Percentiles rank a stretch among this genome's conserved stretches.
Conservation (phyloP, 2,888 invertebrate species). For the Cantharis rufa region DNA sequence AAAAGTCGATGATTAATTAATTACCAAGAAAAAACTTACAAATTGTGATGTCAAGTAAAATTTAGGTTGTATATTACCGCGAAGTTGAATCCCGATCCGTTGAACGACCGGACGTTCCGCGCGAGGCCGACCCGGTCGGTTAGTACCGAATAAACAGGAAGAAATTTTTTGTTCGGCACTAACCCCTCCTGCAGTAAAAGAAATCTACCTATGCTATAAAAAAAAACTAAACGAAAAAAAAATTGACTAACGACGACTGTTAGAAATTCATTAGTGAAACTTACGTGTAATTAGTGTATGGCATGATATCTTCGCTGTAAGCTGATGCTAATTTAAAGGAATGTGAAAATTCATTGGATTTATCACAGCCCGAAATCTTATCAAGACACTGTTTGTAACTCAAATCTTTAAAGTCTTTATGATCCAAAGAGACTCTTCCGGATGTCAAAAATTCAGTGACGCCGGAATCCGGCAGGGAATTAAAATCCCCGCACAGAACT, state of each 20-base stretch:
- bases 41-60: too few species aligned
- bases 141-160: neutral
- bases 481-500: conserved; percentile 96
- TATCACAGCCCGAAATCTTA: conserved; percentile 81
- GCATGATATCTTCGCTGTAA: conserved; percentile 94
- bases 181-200: neutral
- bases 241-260: neutral
- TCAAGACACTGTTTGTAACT: conserved; percentile 90
- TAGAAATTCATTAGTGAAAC: conserved; percentile 46
- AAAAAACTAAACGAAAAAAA: neutral
- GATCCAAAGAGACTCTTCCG: conserved; percentile 87
- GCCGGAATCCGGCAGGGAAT: conserved; percentile 96
- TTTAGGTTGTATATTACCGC: too few species aligned
- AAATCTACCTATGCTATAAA: neutral
- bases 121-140: neutral
- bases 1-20: neutral
- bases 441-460: conserved; percentile 94
- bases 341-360: conserved; percentile 89
- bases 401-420: conserved; percentile 95
- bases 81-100: too few species aligned
- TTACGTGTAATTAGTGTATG: conserved; percentile 98
- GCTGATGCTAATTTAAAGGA: conserved; percentile 94
- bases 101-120: neutral
- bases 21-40: neutral
- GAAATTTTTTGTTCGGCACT: neutral